These are phyloP conservation scores for Apis laboriosa DNA, from an alignment of 1,140 invertebrate species.

Conservation along the genomic window DNA sequence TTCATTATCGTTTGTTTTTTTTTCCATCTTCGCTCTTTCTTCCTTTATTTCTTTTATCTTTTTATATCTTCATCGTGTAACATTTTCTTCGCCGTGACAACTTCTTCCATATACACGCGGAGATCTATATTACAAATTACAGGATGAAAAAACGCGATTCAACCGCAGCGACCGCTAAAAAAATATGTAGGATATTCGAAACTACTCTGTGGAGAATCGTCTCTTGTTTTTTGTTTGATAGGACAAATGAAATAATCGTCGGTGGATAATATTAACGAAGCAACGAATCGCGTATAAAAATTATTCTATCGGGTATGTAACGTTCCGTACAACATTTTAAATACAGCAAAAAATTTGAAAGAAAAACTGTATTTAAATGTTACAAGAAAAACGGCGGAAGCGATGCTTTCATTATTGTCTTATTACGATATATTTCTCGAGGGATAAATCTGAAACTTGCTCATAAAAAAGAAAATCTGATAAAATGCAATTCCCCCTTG, in stretches of 20 bases:
- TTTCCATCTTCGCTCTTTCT: too few relatives aligned
- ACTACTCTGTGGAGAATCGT: constrained; percentile 11
- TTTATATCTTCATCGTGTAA: neutral
- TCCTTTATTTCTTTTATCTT: neutral
- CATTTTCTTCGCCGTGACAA: neutral
- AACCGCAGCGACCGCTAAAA: constrained; percentile 34
- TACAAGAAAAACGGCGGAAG: neutral
- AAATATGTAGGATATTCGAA: constrained; percentile 26
- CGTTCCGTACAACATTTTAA: too few relatives aligned
- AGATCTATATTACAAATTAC: constrained; percentile 32
- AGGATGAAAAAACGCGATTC: constrained; percentile 14
- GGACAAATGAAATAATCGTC: constrained; percentile 8
- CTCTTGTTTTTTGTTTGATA: neutral
- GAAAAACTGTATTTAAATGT: neutral
- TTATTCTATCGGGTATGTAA: too few relatives aligned
- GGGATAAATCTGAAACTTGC: neutral
- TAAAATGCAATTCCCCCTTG: constrained; percentile 24
- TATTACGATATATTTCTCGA: neutral
- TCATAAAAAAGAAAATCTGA: constrained; percentile 14
- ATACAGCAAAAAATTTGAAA: neutral
- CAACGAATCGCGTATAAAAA: neutral
- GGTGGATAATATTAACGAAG: neutral
- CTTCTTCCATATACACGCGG: neutral
- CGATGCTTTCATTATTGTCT: neutral
- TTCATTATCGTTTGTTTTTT: neutral